A percentile compares a stretch with the other conserved stretches of the same genome.
These are phyloP conservation scores for Hedya salicella DNA, from an alignment of 2,888 invertebrate genomes.

Conservation along the genomic window DNA sequence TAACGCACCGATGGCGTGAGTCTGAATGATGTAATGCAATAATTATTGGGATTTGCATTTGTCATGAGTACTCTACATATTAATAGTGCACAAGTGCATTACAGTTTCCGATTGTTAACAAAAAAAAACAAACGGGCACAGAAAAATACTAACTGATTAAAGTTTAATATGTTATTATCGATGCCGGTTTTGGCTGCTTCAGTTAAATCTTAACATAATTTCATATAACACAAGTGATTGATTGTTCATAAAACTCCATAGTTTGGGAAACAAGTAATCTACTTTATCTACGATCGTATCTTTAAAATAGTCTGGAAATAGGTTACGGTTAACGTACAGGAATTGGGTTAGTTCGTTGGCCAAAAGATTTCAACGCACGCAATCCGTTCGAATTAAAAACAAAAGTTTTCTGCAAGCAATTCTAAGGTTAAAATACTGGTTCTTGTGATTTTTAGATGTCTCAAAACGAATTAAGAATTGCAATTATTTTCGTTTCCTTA, in stretches of 20 bases:
- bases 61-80: constrained; percentile 50
- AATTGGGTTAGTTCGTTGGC: constrained; percentile 55
- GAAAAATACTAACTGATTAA: background rate
- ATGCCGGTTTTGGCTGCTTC: constrained; percentile 3
- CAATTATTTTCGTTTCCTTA: too few relatives aligned
- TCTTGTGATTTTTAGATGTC: background rate
- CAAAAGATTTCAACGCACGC: constrained; percentile 63
- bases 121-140: background rate
- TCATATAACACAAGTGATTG: constrained; percentile 10
- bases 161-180: background rate
- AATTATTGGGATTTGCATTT: constrained; percentile 68
- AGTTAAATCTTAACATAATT: background rate
- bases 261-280: constrained; percentile 34
- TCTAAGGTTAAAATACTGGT: background rate
- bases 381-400: constrained; percentile 38
- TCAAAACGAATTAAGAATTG: too few relatives aligned
- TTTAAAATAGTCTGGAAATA: constrained; percentile 55
- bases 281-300: constrained; percentile 56
- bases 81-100: background rate
- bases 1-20: constrained; percentile 56
- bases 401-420: constrained; percentile 9
- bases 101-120: background rate
- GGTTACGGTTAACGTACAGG: constrained; percentile 60
- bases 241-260: constrained; percentile 15
- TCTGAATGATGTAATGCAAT: constrained; percentile 73